Percentiles rank a stretch among this genome's conserved stretches.
Conservation (phyloP, 1,140 invertebrate species). For the Atta cephalotes region DNA sequence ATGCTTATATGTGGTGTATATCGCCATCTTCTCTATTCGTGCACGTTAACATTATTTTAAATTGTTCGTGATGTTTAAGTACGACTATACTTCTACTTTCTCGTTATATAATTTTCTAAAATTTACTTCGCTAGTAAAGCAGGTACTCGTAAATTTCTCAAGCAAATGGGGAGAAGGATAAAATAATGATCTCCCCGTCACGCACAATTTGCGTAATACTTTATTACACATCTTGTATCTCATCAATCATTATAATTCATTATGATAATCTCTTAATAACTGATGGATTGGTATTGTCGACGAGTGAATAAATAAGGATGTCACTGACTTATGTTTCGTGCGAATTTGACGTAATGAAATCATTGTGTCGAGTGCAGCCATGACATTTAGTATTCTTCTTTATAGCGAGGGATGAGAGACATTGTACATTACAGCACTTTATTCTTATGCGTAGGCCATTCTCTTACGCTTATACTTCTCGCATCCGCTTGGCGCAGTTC, state of each 20-base stretch:
- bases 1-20: not conserved
- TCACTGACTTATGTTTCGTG: not conserved
- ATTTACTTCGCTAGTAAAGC: not conserved
- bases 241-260: not conserved
- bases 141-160: not conserved
- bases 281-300: not conserved
- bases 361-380: slow-evolving; percentile 12
- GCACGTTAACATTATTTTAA: slow-evolving; percentile 34
- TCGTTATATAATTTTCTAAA: slow-evolving; percentile 3
- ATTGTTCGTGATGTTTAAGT: slow-evolving; percentile 12
- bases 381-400: slow-evolving; percentile 37
- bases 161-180: not conserved
- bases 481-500: slow-evolving; percentile 16
- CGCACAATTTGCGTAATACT: not conserved
- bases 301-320: not conserved
- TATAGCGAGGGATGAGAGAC: slow-evolving; percentile 21
- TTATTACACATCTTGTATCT: not conserved
- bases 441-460: slow-evolving; percentile 60
- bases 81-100: not conserved
- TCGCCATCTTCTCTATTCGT: not conserved
- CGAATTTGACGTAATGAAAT: slow-evolving; percentile 17
- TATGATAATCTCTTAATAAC: not conserved
- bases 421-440: slow-evolving; percentile 66
- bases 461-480: slow-evolving; percentile 47
- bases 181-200: not conserved